phyloP scores from a whole-genome alignment of 1,140 invertebrate genomes.

The Brevipalpus yothersi region DNA sequence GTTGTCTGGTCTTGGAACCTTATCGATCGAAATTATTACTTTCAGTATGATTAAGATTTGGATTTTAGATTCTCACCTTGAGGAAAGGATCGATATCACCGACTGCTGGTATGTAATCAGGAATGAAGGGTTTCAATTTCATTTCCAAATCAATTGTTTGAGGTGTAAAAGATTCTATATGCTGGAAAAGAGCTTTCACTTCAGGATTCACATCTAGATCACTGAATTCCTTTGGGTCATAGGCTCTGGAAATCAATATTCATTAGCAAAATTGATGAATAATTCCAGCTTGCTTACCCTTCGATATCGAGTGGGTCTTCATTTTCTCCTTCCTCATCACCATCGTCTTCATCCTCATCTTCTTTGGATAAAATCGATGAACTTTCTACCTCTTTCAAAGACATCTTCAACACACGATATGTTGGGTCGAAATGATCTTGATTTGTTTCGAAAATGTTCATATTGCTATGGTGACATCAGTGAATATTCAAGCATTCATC shows the following conservation, averaged over 20 bases:
- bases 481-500: no score
- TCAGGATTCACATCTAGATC: slow-evolving; percentile 53
- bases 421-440: no score
- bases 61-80: slow-evolving; percentile 39
- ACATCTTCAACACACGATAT: no score
- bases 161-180: slow-evolving; percentile 70
- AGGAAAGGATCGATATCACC: slow-evolving; percentile 95
- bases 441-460: no score
- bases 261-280: neutral
- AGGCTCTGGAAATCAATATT: slow-evolving; percentile 17
- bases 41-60: neutral
- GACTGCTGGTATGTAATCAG: slow-evolving; percentile 88
- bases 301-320: neutral
- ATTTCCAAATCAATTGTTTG: slow-evolving; percentile 70
- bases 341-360: neutral
- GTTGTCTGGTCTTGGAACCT: slow-evolving; percentile 49
- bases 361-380: neutral
- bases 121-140: slow-evolving; percentile 77
- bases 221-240: slow-evolving; percentile 60
- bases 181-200: slow-evolving; percentile 73
- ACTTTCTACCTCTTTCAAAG: no score
- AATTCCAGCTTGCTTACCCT: neutral
- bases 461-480: no score
- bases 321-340: neutral
- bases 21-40: neutral